A percentile compares a stretch with the other conserved stretches of the same genome.
Evolutionary conservation across 2,888 invertebrate genomes (phyloP).

Genomic region (Athripsodes cinereus): DNA sequence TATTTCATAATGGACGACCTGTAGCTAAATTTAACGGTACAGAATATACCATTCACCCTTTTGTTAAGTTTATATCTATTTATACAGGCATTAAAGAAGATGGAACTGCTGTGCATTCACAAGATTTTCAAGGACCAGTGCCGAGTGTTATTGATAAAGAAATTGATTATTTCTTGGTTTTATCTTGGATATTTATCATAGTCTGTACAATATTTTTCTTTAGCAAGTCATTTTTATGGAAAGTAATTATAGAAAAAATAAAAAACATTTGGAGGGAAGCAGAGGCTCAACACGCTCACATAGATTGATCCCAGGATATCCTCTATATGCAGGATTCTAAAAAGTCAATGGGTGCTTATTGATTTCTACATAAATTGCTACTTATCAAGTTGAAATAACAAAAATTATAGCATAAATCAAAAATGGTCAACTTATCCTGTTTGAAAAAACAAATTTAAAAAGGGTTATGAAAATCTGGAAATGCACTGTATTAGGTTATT

Average conservation of each 20-base stretch:
- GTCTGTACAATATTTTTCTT: conserved; percentile 69
- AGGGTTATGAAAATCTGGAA: too few species aligned
- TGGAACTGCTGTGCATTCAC: conserved; percentile 61
- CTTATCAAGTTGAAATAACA: too few species aligned
- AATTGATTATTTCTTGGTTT: conserved; percentile 72
- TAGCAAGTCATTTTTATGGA: conserved; percentile 70
- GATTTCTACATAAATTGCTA: too few species aligned
- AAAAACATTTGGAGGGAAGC: conserved; percentile 85
- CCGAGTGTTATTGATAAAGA: conserved; percentile 69
- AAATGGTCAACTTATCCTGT: too few species aligned
- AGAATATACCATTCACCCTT: conserved; percentile 70
- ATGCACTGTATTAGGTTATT: too few species aligned
- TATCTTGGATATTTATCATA: conserved; percentile 82
- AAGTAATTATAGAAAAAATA: conserved; percentile 73
- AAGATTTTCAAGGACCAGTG: conserved; percentile 76
- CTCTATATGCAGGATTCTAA: too few species aligned
- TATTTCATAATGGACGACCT: conserved; percentile 85
- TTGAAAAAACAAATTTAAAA: too few species aligned
- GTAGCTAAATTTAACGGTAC: conserved; percentile 80
- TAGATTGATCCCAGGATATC: conserved; percentile 53
- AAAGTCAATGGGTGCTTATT: too few species aligned
- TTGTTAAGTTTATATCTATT: conserved; percentile 69
- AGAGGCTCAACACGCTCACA: conserved; percentile 75
- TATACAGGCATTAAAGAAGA: conserved; percentile 65
- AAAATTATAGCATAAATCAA: too few species aligned